Conservation (phyloP, 2,797 vertebrate genomes). For the Cygnus olor region DNA sequence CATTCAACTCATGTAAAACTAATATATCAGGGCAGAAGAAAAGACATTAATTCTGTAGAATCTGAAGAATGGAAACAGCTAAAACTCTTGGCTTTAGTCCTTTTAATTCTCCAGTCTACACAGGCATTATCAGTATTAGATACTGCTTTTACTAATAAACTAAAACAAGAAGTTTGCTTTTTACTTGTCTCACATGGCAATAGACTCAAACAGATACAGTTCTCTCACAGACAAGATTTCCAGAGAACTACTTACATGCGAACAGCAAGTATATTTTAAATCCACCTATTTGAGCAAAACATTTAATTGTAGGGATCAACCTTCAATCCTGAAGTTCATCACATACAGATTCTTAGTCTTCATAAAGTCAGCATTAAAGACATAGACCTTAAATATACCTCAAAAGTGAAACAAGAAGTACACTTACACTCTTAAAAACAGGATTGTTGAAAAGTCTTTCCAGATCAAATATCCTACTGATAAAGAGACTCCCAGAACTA, state of each 20-base stretch:
- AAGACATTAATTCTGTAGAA: not conserved
- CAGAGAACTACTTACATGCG: not conserved
- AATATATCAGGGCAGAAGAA: accelerated
- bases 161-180: not conserved
- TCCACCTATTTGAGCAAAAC: not conserved
- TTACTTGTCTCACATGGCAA: not conserved
- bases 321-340: not conserved
- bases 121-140: not conserved
- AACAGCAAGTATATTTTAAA: not conserved
- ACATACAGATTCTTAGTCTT: not conserved
- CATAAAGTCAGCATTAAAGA: not conserved
- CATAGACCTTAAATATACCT: not conserved
- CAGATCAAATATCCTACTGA: not conserved
- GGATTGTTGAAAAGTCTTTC: not conserved
- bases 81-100: not conserved
- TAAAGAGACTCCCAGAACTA: not conserved
- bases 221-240: not conserved
- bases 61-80: not conserved
- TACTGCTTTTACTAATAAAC: not conserved
- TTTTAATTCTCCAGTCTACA: not conserved
- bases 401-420: not conserved
- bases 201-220: not conserved
- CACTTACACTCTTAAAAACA: not conserved
- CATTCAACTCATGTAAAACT: not conserved
- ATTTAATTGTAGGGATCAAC: not conserved